These are phyloP conservation scores for Chrysomela aeneicollis DNA, from an alignment of 2,888 invertebrate species.

Conservation along the genomic window DNA sequence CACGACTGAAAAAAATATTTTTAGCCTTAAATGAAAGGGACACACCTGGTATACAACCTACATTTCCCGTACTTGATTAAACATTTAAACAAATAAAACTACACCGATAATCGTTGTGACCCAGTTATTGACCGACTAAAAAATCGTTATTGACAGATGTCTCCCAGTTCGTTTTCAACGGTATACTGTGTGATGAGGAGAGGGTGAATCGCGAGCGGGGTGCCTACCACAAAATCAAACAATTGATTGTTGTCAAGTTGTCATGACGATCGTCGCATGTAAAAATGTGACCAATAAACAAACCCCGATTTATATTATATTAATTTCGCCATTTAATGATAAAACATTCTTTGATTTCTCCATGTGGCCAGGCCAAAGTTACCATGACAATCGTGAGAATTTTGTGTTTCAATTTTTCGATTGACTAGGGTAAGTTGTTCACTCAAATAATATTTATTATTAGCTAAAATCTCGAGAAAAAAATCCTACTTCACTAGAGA, in stretches of 20 bases:
- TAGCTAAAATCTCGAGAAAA: no score
- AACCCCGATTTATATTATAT: conserved; percentile 47
- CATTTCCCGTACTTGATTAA: background rate
- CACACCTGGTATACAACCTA: no score
- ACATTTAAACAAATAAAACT: background rate
- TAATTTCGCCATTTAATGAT: conserved; percentile 48
- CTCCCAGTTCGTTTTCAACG: conserved; percentile 16
- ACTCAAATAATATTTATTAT: no score
- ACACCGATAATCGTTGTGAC: conserved; percentile 16
- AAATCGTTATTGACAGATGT: conserved; percentile 24
- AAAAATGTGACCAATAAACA: conserved; percentile 53
- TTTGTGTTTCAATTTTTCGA: conserved; percentile 23
- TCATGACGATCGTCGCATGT: conserved; percentile 50
- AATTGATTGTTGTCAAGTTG: conserved; percentile 52
- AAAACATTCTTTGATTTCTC: conserved; percentile 48
- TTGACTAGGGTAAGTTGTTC: background rate
- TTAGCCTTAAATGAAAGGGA: no score
- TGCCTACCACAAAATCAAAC: conserved; percentile 31
- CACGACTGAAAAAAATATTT: no score
- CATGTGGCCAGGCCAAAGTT: background rate
- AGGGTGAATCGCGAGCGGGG: conserved; percentile 17
- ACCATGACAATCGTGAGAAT: conserved; percentile 2
- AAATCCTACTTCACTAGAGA: no score
- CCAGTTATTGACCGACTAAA: conserved; percentile 20
- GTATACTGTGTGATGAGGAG: conserved; percentile 4